Percentiles rank a stretch among this genome's conserved stretches.
phyloP scores from a whole-genome alignment of 2,888 invertebrate species.

The Gnatocerus cornutus region DNA sequence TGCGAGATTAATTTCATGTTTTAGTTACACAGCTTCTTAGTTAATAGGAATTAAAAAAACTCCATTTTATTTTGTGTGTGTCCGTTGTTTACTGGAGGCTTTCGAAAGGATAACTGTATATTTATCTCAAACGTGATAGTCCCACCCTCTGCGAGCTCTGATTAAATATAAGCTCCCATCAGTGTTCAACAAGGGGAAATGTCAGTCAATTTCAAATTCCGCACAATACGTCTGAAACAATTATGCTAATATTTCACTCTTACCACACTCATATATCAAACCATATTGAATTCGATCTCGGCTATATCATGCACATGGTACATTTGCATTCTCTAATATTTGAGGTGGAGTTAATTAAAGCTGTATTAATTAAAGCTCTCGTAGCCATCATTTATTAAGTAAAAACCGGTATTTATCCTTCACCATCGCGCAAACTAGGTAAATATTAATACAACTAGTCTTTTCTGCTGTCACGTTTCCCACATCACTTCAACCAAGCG shows the following conservation, averaged over 20 bases:
- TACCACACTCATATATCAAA: constrained; percentile 59
- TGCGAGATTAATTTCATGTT: too few species aligned
- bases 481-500: constrained; percentile 8
- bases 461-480: constrained; percentile 19
- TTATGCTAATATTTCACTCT: constrained; percentile 61
- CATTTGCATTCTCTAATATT: not conserved
- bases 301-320: not conserved
- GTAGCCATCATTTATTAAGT: too few species aligned
- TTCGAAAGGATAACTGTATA: not conserved
- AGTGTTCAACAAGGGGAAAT: constrained; percentile 55
- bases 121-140: constrained; percentile 5
- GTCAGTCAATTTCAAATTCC: constrained; percentile 51
- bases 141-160: constrained; percentile 33
- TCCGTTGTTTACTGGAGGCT: too few species aligned
- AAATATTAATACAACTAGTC: not conserved
- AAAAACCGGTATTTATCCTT: too few species aligned
- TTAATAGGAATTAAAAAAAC: too few species aligned
- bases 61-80: too few species aligned
- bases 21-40: too few species aligned
- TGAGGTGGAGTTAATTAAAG: not conserved
- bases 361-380: too few species aligned
- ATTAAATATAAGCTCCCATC: constrained; percentile 55
- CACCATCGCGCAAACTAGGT: too few species aligned
- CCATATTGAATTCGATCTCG: constrained; percentile 57
- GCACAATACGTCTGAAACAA: constrained; percentile 61